phyloP scores from a whole-genome alignment of 2,113 vertebrate genomes.

The Microcebus murinus region DNA sequence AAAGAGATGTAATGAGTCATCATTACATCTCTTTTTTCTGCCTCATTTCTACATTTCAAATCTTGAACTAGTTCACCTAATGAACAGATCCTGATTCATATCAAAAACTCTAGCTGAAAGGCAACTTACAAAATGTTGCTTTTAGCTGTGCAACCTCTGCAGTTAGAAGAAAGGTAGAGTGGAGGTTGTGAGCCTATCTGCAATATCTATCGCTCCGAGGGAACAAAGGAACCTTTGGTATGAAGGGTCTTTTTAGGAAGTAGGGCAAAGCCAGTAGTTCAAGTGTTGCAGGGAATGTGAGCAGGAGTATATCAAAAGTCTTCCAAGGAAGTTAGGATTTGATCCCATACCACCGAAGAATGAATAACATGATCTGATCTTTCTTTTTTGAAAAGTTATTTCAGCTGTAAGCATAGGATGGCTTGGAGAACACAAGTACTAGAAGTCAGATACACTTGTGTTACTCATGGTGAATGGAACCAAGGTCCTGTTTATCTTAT shows the following conservation, averaged over 20 bases:
- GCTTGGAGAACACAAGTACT: background rate
- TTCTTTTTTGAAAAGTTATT: background rate
- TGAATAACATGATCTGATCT: background rate
- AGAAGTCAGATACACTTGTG: background rate
- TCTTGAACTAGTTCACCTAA: background rate
- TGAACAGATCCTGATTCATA: background rate
- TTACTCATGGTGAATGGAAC: background rate
- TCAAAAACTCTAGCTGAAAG: background rate
- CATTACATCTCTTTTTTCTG: too few species aligned
- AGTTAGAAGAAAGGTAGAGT: background rate
- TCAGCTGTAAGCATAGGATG: background rate
- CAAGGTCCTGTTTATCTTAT: background rate
- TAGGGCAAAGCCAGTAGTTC: background rate
- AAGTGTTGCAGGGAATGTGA: background rate
- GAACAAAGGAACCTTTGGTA: background rate
- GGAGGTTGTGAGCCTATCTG: background rate
- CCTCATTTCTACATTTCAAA: background rate
- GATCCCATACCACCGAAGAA: background rate
- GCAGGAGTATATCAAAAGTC: background rate
- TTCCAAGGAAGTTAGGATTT: background rate
- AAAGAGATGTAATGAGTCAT: too few species aligned
- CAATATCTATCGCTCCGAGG: rapidly evolving
- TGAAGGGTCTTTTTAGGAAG: background rate
- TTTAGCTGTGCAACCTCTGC: background rate
- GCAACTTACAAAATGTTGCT: background rate